Evolutionary conservation across 53 echinoderm and acorn worm species (phyloP), one percentile per base, ranked within the genome.

Genomic region (Apostichopus leukothele): DNA sequence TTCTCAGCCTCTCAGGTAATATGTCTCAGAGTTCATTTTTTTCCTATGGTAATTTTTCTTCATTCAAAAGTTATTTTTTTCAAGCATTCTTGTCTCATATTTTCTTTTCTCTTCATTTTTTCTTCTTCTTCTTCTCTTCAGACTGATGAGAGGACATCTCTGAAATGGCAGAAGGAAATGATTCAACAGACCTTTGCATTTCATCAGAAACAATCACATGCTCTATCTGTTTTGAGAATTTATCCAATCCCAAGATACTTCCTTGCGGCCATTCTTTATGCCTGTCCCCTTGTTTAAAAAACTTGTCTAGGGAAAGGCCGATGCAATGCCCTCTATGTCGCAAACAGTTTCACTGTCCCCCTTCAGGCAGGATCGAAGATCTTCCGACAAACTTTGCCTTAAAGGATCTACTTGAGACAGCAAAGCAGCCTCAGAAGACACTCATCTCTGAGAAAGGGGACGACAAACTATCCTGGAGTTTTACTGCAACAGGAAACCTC

Each of bases 301-400:
- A 60, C 50, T 39, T 84, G 14, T 84, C 66, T 14, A 61, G 39
- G 18, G 39, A 61, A 20, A 61, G 23, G 5, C 66, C 27, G 26
- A 84, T 63, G 67, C 67, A 22, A 16, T 84, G 84, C 50, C 84
- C 84, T 63, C 12, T 84, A 16, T 84, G 84, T 67, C 84, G 84
- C 6, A 67, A 61, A 63, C 59, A 23, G 10, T 57, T 84, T 7
- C 9, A 63, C 6, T 21, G 63, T 10, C 84, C 84, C 4, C 66
- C 39, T 4, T 84, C 84, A 22, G 23, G 84, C 1, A 84, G 26
- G 9, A 60, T 61, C 1, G 84, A 84, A 27, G 84, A 84, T 50
- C 22, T 84, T 23, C 84, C 84, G 7, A 66, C 84, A 23, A 84
- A 84, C 66, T 84, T 57, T 84, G 84, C 55, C 1, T 27, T 84